These are phyloP conservation scores for Amblyjoppa fuscipennis DNA, from an alignment of 2,888 invertebrate species.

Conservation along the genomic window DNA sequence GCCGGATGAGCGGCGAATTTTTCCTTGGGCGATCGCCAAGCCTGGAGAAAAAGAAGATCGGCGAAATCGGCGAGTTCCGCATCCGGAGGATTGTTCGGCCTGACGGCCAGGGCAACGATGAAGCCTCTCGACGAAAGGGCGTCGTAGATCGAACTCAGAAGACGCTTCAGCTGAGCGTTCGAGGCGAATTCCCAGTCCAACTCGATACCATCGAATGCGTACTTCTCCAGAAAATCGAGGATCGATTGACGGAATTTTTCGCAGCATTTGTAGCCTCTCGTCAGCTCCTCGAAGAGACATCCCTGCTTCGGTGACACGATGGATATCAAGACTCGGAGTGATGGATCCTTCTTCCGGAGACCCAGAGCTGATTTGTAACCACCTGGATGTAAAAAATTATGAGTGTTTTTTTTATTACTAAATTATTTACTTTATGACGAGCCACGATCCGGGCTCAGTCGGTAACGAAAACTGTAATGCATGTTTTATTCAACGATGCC, in stretches of 20 bases:
- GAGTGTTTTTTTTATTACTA: background rate
- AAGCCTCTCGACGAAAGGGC: constrained; percentile 88
- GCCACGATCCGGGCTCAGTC: background rate
- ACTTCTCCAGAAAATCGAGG: constrained; percentile 88
- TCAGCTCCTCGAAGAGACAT: constrained; percentile 88
- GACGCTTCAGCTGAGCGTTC: constrained; percentile 87
- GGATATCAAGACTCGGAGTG: constrained; percentile 90
- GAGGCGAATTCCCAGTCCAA: constrained; percentile 88
- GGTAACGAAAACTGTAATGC: background rate
- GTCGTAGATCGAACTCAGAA: constrained; percentile 88
- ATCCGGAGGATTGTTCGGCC: constrained; percentile 89
- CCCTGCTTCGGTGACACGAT: constrained; percentile 87
- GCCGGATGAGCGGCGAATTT: constrained; percentile 78
- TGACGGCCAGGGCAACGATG: constrained; percentile 87
- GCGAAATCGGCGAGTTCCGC: constrained; percentile 87
- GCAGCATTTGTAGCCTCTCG: constrained; percentile 83
- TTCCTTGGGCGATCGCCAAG: constrained; percentile 85
- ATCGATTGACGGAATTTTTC: constrained; percentile 89
- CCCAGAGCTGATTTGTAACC: constrained; percentile 91
- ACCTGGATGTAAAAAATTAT: constrained; percentile 85
- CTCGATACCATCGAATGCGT: constrained; percentile 93
- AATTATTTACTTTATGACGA: background rate
- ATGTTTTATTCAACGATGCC: background rate
- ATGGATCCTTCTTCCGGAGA: constrained; percentile 89
- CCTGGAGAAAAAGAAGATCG: constrained; percentile 90